Base-by-base conservation (phyloP, 64 coral and sea anemone genomes). In the Pocillopora verrucosa region DNA sequence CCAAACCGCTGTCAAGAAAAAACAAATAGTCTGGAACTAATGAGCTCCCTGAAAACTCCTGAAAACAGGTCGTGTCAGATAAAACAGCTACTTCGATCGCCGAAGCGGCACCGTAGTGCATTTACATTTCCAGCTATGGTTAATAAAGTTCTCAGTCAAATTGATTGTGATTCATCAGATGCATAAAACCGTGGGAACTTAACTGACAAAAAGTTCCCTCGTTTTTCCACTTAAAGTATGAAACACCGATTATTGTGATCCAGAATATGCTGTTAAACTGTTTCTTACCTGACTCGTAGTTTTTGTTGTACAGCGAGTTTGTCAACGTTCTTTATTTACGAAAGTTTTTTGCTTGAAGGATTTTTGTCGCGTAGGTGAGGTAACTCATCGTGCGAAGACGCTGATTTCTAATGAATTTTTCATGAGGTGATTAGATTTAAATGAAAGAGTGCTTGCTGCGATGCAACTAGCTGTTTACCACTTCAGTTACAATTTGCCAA, bases 371-470 rank as follows among this genome's bases (percentile, higher is more conserved):
- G 77, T 30, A 38, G 82, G 82, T 72, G 82, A 38, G 56, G 37
- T 45, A 16, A 70, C 3, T 68, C 61, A 84, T 36, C 51, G 56
- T 69, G 80, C 51, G 65, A 51, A 37, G 82, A 85, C 82, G 82
- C 82, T 72, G 25, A 36, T 10, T 85, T 3, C 35, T 34, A 5
- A 85, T 85, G n/a, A 7, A 85, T 85, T 72, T 85, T 85, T 85
- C 22, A 85, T 85, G 82, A 72, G 22, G 20, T 37, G 65, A 30
- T 83, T 16, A 67, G 82, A 72, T 85, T 85, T 85, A 58, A 51
- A 51, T 41, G 16, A 26, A 63, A 70, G 65, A 68, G 16, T 22
- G 16, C 82, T 85, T 72, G 82, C 82, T 85, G 82, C 30, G 82
- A 25, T 16, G 14, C 56, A 72, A 72, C 82, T 85, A 63, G 82